Base-by-base conservation (phyloP, 2,888 invertebrate species). In the Sinohyriopsis cumingii region DNA sequence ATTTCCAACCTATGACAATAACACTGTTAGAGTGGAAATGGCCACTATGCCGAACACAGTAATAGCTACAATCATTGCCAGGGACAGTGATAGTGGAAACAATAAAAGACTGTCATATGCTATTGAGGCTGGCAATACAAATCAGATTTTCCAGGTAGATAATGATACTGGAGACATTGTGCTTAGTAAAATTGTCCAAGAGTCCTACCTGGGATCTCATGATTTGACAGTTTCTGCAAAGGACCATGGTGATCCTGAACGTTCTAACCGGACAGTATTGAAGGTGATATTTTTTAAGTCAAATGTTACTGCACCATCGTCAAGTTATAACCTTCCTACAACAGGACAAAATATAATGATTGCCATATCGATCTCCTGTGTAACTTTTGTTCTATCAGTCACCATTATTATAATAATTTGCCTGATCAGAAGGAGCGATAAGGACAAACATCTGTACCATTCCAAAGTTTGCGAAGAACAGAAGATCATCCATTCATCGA, bases 1-100 rank as follows among this genome's bases (percentile, higher is more conserved):
- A 25, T 82, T 83, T 65, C 86, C 86, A 9, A 76, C 76, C 62
- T 73, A 69, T 22, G 78, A 81, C 12, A 84, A 86, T 59, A 70
- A 79, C 59, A 77, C 77, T 3, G 70, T 84, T 33, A 69, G 75
- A 9, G 77, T 84, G 5, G 70, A 80, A 25, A 79, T 79, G 61
- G 79, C 73, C 63, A 73, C 76, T 22, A 25, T 65, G 28, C 71
- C 72, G 12, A 65, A 76, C 54, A 67, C 66, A 45, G 62, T 78
- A 6, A 71, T 82, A 33, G 71, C 75, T 3, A 77, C 67, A 25
- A 70, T 82, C 9, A 57, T 65, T 3, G 80, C 82, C 22, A 45
- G 60, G 59, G 82, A 82, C 65, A 63, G 33, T 55, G 82, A 82
- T 69, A 74, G 73, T 19, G 77, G 75, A 15, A 64, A 76, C 12